Conservation (phyloP, 2,797 vertebrate species). For the Lateolabrax maculatus region DNA sequence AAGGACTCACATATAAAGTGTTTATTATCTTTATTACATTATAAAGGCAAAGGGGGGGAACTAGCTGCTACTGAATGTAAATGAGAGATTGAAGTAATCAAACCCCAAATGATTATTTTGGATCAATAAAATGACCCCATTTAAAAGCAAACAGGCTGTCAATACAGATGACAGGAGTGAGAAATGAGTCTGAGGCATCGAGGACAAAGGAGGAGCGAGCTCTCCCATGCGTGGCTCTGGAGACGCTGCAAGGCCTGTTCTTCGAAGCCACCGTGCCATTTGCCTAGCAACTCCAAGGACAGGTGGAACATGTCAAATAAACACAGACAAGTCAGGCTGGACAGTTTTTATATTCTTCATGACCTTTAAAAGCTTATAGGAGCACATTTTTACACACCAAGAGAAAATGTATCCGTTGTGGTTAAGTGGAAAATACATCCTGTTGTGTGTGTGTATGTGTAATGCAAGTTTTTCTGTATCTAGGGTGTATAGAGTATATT, state of each 20-base stretch:
- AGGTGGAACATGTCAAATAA: slow-evolving; percentile 44
- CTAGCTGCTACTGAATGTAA: slow-evolving; percentile 33
- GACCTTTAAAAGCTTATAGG: slow-evolving; percentile 8
- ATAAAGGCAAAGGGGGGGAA: background rate
- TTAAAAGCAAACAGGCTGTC: slow-evolving; percentile 52
- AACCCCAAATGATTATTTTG: slow-evolving; percentile 59
- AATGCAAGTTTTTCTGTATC: background rate
- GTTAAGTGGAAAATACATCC: background rate
- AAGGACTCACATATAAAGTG: background rate
- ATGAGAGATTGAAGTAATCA: slow-evolving; percentile 44
- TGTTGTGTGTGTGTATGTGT: background rate
- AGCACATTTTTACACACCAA: slow-evolving; percentile 10
- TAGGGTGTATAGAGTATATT: background rate
- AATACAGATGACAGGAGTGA: slow-evolving; percentile 56
- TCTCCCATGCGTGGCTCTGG: slow-evolving; percentile 25
- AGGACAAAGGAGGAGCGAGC: slow-evolving; percentile 64
- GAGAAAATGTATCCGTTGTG: background rate
- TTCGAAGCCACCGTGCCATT: slow-evolving; percentile 36
- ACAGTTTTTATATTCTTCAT: slow-evolving; percentile 40
- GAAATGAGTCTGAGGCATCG: slow-evolving; percentile 53
- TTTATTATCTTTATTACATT: background rate
- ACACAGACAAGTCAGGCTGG: slow-evolving; percentile 38
- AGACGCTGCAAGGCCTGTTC: slow-evolving; percentile 26
- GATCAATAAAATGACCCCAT: slow-evolving; percentile 64
- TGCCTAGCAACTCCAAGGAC: slow-evolving; percentile 39